Evolutionary conservation across 2,113 vertebrate genomes (phyloP).

Genomic region (Zosterops lateralis): DNA sequence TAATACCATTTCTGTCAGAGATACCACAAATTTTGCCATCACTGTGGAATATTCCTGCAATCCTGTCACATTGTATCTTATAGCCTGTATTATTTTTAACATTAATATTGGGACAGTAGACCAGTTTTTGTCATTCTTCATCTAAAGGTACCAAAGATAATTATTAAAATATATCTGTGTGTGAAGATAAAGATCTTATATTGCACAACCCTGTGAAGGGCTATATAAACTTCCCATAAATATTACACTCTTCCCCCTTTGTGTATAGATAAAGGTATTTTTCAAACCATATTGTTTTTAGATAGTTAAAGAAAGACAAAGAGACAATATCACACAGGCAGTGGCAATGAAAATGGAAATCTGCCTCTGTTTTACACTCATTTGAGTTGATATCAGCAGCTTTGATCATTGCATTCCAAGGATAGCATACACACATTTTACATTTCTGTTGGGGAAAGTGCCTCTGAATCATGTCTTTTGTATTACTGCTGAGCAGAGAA

Average conservation of each 20-base stretch:
- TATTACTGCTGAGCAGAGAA: neutral
- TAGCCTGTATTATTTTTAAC: neutral
- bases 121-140: slow-evolving; percentile 1
- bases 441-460: neutral
- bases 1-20: slow-evolving; percentile 25
- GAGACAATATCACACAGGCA: neutral
- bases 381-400: neutral
- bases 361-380: neutral
- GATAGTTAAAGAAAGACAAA: neutral
- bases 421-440: neutral
- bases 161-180: slow-evolving; percentile 17
- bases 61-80: neutral
- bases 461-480: neutral
- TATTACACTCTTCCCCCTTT: neutral
- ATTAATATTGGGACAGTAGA: neutral
- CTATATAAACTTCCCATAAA: slow-evolving; percentile 23
- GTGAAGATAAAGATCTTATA: slow-evolving; percentile 16
- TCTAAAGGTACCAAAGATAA: neutral
- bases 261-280: neutral
- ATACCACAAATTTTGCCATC: neutral
- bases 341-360: neutral
- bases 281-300: neutral
- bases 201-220: neutral
- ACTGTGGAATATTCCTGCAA: neutral
- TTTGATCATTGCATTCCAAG: neutral